A percentile compares a stretch with the other conserved stretches of the same genome.
phyloP scores from a whole-genome alignment of 1,140 invertebrate species.

The Drosophila littoralis region DNA sequence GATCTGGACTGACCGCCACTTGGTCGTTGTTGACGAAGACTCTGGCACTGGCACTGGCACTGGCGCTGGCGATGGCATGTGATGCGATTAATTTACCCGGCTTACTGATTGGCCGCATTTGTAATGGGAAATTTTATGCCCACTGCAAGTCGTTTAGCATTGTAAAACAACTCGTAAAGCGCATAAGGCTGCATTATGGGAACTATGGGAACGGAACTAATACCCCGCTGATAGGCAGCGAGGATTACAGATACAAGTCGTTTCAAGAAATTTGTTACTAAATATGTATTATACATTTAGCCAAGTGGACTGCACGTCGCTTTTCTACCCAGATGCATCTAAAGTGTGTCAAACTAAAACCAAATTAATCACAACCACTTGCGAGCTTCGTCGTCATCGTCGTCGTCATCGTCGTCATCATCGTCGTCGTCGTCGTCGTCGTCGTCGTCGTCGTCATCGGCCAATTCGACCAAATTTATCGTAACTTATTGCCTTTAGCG shows the following conservation, averaged over 20 bases:
- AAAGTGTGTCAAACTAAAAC: constrained; percentile 69
- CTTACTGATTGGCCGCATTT: constrained; percentile 73
- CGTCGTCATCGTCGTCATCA: constrained; percentile 24
- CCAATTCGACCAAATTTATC: constrained; percentile 31
- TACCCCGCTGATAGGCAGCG: constrained; percentile 57
- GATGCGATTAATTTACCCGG: constrained; percentile 77
- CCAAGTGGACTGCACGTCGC: constrained; percentile 51
- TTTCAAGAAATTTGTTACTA: constrained; percentile 72
- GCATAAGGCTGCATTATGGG: constrained; percentile 47
- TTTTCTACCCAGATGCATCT: constrained; percentile 12
- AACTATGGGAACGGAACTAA: constrained; percentile 62
- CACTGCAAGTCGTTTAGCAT: constrained; percentile 66
- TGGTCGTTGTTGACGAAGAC: constrained; percentile 5
- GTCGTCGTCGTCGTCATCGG: constrained; percentile 24
- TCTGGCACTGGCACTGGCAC: neutral
- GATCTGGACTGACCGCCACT: constrained; percentile 49
- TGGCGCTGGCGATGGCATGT: constrained; percentile 38
- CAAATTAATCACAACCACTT: constrained; percentile 71
- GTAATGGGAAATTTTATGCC: constrained; percentile 75
- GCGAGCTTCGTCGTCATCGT: constrained; percentile 38
- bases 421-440: constrained; percentile 10
- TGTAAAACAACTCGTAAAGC: constrained; percentile 78
- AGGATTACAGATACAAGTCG: constrained; percentile 55
- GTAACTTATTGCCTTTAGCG: constrained; percentile 44
- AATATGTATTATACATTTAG: constrained; percentile 7